Base-by-base conservation (phyloP, 2,113 vertebrate species). In the Gobiocypris rarus region DNA sequence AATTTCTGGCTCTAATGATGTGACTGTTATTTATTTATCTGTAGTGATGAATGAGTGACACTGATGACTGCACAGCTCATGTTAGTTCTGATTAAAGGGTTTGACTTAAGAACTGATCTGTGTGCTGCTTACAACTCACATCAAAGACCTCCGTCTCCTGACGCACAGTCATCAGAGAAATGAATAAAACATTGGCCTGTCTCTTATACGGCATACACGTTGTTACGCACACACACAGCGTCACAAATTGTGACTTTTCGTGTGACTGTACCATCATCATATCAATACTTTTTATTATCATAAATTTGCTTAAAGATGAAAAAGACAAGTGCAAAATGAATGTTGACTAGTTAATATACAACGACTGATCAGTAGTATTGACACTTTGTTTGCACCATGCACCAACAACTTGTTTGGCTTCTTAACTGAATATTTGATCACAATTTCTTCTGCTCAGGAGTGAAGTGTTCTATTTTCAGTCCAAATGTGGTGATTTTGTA, bases 61-160 rank as follows among this genome's bases (percentile, higher is more conserved):
- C 74, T 75, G 45, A 75, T 59, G 73, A 52, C 73, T 75, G 73
- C 73, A 75, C 26, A 19, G 48, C 73, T 75, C 73, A 19, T 75
- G 73, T 52, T 75, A 52, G 43, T 22, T 45, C 73, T 75, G 73
- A 75, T 75, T 52, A 78, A 26, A 43, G 54, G 22, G 2, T 67
- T 65, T 26, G 43, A 65, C 26, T 48, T 50, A 34, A 80, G 41
- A 80, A 67, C 59, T 67, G 59, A 80, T 80, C 77, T 67, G 24
- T 22, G 59, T 50, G 15, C 78, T 80, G 59, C 59, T 80, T 80
- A 80, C 77, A 80, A 67, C 24, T 65, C 77, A 13, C 28, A 80
- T 80, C 77, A 80, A 80, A 80, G 77, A 59, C 52, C 5, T 77
- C 52, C 5, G 54, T 77, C 54, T 59, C 75, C 75, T 77, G 75